These are phyloP conservation scores for Chaetops frenatus DNA, from an alignment of 2,113 vertebrate genomes.

Conservation along the genomic window DNA sequence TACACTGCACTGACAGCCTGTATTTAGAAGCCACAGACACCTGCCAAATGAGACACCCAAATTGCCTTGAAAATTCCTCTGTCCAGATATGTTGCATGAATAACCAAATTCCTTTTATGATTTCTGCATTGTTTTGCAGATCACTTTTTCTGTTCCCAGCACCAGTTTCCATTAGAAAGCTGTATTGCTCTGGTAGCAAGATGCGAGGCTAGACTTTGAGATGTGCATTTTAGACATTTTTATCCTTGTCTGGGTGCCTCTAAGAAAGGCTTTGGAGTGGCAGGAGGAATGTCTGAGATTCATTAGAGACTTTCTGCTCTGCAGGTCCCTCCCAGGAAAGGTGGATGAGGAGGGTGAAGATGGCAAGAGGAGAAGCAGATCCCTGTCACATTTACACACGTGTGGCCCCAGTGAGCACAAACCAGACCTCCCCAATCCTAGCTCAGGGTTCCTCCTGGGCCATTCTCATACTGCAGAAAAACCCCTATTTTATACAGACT, in stretches of 20 bases:
- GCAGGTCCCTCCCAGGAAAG: not conserved
- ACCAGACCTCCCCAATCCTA: not conserved
- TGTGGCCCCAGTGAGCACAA: not conserved
- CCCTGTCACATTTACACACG: rapidly evolving
- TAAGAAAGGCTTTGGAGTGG: not conserved
- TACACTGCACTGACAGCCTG: not conserved
- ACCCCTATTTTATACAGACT: not conserved
- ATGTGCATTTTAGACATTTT: not conserved
- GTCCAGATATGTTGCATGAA: not conserved
- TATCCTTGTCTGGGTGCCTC: not conserved
- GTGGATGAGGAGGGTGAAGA: not conserved
- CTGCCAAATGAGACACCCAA: not conserved
- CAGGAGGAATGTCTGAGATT: not conserved
- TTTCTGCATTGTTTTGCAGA: not conserved
- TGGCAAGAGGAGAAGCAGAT: not conserved
- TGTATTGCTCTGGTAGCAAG: not conserved
- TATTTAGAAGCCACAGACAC: not conserved
- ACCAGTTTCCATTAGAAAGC: not conserved
- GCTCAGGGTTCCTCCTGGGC: not conserved
- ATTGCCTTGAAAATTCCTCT: not conserved
- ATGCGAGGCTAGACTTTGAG: not conserved
- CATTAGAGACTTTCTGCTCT: not conserved
- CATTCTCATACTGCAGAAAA: not conserved
- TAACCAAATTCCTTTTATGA: not conserved
- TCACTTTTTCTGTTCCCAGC: not conserved